phyloP scores from a whole-genome alignment of 2,113 vertebrate genomes.

The Vulpes vulpes region DNA sequence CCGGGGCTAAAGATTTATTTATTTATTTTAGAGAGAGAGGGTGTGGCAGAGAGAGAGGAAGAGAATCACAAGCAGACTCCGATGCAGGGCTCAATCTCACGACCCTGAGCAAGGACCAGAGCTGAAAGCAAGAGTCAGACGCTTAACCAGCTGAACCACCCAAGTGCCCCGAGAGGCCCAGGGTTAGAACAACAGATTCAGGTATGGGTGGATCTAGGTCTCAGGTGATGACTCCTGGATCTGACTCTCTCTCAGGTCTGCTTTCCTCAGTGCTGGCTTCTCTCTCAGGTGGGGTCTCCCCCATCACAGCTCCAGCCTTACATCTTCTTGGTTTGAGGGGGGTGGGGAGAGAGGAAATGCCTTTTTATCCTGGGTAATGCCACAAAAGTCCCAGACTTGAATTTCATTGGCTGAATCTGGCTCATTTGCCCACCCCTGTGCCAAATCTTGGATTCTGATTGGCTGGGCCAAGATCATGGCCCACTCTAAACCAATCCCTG shows the following conservation, averaged over 20 bases:
- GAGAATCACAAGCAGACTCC: not conserved
- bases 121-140: not conserved
- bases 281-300: not conserved
- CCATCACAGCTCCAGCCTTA: not conserved
- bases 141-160: not conserved
- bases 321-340: conserved; percentile 51
- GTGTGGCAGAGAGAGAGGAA: not conserved
- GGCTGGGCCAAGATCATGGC: conserved; percentile 93
- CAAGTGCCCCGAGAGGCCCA: not conserved
- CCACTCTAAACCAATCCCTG: conserved; percentile 89
- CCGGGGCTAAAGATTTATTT: not conserved
- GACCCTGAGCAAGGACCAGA: not conserved
- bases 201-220: not conserved
- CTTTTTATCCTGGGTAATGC: not conserved
- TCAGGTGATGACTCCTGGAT: not conserved
- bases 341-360: not conserved
- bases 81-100: not conserved
- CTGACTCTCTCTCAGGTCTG: not conserved
- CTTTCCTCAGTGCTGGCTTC: not conserved
- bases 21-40: not conserved
- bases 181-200: not conserved
- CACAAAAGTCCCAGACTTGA: not conserved
- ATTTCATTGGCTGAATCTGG: conserved; percentile 86
- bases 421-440: conserved; percentile 88
- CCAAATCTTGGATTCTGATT: conserved; percentile 91